These are phyloP conservation scores for Abscondita cerata DNA, from an alignment of 2,888 invertebrate species.

Conservation along the genomic window DNA sequence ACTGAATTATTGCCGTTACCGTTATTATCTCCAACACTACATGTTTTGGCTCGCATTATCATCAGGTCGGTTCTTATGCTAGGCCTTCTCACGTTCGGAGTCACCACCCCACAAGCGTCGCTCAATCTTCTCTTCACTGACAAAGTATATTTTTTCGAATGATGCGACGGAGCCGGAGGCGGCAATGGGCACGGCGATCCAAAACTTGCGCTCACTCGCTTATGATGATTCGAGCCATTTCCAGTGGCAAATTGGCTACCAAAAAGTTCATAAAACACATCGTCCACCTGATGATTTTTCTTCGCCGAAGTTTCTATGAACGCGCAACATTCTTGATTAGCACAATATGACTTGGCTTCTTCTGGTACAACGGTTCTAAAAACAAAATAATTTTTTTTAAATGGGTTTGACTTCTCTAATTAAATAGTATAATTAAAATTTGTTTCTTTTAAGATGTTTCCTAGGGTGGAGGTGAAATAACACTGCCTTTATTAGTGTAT, in stretches of 20 bases:
- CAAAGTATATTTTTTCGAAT: constrained; percentile 75
- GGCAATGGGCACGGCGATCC: constrained; percentile 78
- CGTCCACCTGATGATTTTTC: constrained; percentile 80
- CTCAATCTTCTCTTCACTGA: constrained; percentile 83
- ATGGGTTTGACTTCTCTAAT: no score
- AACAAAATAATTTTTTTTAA: no score
- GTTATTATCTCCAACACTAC: constrained; percentile 73
- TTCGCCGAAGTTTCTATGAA: constrained; percentile 87
- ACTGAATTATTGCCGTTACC: constrained; percentile 58
- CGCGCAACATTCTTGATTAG: constrained; percentile 78
- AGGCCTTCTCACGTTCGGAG: constrained; percentile 86
- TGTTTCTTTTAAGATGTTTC: no score
- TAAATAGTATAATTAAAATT: no score
- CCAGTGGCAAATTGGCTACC: constrained; percentile 83
- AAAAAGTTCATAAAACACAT: constrained; percentile 85
- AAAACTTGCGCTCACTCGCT: constrained; percentile 79
- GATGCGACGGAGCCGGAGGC: constrained; percentile 70
- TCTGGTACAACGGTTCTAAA: constrained; percentile 77
- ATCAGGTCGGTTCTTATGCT: constrained; percentile 88
- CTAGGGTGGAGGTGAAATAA: no score
- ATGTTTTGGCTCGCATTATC: constrained; percentile 85
- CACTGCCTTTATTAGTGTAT: no score
- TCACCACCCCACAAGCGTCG: constrained; percentile 88
- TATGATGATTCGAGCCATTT: constrained; percentile 89
- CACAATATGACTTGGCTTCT: constrained; percentile 79